phyloP scores from a whole-genome alignment of 2,113 vertebrate genomes.

The Pristiophorus japonicus region DNA sequence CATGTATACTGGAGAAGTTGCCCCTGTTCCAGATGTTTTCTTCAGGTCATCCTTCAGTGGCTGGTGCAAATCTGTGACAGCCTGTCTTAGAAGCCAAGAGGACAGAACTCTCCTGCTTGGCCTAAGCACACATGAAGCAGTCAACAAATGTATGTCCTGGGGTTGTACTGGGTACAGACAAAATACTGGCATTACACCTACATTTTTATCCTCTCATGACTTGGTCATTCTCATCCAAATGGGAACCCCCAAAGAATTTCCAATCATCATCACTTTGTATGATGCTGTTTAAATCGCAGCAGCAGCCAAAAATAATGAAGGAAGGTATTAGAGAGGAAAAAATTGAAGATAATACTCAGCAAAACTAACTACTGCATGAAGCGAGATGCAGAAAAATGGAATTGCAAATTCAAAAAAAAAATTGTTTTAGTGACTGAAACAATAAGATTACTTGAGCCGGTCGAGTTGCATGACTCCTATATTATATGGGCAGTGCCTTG shows the following conservation, averaged over 20 bases:
- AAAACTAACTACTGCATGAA: not conserved
- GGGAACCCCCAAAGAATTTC: not conserved
- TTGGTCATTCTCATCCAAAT: not conserved
- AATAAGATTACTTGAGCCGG: not conserved
- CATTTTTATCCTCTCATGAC: not conserved
- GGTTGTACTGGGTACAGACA: not conserved
- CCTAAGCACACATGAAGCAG: not conserved
- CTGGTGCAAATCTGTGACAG: not conserved
- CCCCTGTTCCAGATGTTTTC: not conserved
- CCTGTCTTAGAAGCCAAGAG: not conserved
- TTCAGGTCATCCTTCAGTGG: not conserved
- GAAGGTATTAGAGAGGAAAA: not conserved
- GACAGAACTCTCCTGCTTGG: not conserved
- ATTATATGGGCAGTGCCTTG: not conserved
- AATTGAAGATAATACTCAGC: not conserved
- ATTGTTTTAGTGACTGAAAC: not conserved
- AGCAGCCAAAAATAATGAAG: not conserved
- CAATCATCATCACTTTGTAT: not conserved
- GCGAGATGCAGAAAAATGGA: not conserved
- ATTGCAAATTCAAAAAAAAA: not conserved
- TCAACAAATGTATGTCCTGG: not conserved
- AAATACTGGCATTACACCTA: not conserved
- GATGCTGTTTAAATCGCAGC: not conserved
- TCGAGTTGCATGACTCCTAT: not conserved
- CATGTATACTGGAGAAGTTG: not conserved